A percentile compares a stretch with the other conserved stretches of the same genome.
phyloP scores from a whole-genome alignment of 2,113 vertebrate genomes.

The Sus scrofa region T2T-Sscrofa CM000814.6:20143001-20143500 shows the following conservation, averaged over 20 bases:
- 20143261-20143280: constrained; percentile 72
- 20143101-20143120: too few relatives aligned
- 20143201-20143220: not conserved
- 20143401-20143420: constrained; percentile 64
- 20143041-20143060: too few relatives aligned
- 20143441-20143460: constrained; percentile 89
- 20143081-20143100: too few relatives aligned
- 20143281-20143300: constrained; percentile 61
- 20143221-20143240: constrained; percentile 37
- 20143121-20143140: too few relatives aligned
- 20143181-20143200: not conserved
- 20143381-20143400: constrained; percentile 84
- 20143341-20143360: constrained; percentile 71
- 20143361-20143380: constrained; percentile 78
- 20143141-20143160: too few relatives aligned
- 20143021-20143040: too few relatives aligned
- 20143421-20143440: constrained; percentile 80
- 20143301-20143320: constrained; percentile 58
- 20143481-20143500: constrained; percentile 86
- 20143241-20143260: constrained; percentile 61
- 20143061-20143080: too few relatives aligned
- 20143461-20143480: constrained; percentile 88
- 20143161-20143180: not conserved
- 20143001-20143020: too few relatives aligned
- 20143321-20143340: constrained; percentile 79